Conservation (phyloP, 2,888 invertebrate species). For the Polia nebulosa region DNA sequence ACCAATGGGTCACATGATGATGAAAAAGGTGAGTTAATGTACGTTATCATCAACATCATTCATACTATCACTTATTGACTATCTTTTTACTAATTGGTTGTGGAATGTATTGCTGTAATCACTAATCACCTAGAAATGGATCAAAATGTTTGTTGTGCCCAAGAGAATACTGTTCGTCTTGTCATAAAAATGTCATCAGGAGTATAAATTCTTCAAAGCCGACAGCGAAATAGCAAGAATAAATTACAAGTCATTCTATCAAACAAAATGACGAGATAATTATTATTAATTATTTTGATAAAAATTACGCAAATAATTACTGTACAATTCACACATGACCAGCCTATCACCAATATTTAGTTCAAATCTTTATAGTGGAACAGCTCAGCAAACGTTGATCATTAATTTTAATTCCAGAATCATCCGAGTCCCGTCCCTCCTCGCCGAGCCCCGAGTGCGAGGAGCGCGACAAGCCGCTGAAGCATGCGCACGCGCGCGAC, state of each 20-base stretch:
- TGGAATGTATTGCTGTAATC: not conserved
- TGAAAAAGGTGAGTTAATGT: constrained; percentile 76
- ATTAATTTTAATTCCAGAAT: constrained; percentile 40
- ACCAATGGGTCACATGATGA: constrained; percentile 81
- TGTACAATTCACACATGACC: constrained; percentile 15
- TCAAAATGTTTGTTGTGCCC: not conserved
- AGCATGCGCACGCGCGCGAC: constrained; percentile 87
- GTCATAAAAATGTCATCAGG: not conserved
- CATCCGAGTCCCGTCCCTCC: constrained; percentile 58
- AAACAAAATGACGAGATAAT: not conserved
- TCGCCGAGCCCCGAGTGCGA: constrained; percentile 55
- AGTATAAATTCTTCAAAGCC: not conserved
- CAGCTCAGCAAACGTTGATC: not conserved
- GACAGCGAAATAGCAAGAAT: not conserved
- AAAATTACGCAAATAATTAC: not conserved
- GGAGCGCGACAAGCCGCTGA: constrained; percentile 78
- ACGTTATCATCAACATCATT: constrained; percentile 56
- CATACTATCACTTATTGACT: constrained; percentile 38
- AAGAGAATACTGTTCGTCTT: not conserved
- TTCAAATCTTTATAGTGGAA: not conserved
- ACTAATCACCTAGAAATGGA: not conserved
- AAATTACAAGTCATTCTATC: no score
- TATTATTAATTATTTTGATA: not conserved
- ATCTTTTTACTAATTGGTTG: constrained; percentile 19
- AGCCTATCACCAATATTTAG: not conserved